Evolutionary conservation across 2,113 vertebrate genomes (phyloP), one percentile per base, ranked within the genome.

Genomic region (Hydrolagus affinis): DNA sequence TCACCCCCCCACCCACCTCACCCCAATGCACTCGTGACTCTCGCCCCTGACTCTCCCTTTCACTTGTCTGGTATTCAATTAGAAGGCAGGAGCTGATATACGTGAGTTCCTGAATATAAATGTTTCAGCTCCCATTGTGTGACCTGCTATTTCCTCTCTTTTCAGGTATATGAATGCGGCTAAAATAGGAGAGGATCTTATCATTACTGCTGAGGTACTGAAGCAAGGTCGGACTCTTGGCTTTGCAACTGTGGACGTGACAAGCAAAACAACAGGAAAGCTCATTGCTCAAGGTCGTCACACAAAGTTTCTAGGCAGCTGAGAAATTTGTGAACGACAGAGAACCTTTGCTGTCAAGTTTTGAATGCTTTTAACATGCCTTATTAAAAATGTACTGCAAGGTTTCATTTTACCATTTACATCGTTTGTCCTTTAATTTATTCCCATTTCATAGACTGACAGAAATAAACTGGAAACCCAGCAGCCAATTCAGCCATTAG

Each of bases 221-320:
- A 99, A 98, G 89, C 92, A 98, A 92, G 98, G 98, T 86, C 91
- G 87, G 89, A 95, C 87, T 10, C 71, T 99, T 74, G 97, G 94
- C 0, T 99, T 98, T 89, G 90, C 97, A 25, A 96, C 91, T 0
- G 97, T 99, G 86, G 97, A 99, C 89, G 91, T 99, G 87, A 96
- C 93, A 77, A 95, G 90, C 92, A 99, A 99, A 88, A 89, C 86
- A 0, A 96, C 95, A 0, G 97, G 98, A 85, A 98, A 96, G 89
- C 85, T 97, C 85, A 91, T 99, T 85, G 98, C 97, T 83, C 97
- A 98, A 91, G 97, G 97, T 25, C 93, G 96, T 88, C 96, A 98
- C 87, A 99, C 97, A 2, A 98, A 99, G 88, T 94, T 96, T 91
- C 86, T 99, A 9, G 96, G 96, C 64, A 90, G 87, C 87, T 91